Base-by-base conservation (phyloP, 1,140 invertebrate species). In the Hermetia illucens region DNA sequence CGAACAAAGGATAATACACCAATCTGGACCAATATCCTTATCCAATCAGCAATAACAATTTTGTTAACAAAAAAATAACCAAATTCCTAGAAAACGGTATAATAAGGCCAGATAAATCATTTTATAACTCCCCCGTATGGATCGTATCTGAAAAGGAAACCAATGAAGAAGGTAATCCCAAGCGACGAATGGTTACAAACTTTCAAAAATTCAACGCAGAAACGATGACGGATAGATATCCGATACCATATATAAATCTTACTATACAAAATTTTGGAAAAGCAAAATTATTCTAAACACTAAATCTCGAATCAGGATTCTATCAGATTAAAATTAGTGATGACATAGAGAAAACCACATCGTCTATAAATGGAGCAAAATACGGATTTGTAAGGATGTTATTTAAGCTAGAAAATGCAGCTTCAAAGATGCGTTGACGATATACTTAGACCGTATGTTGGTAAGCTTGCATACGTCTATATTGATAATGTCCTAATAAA, bases 91-190 rank as follows among this genome's bases (percentile, higher is more conserved):
- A 34, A 17, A 27, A 16, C 9, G n/a, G n/a, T n/a, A n/a, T n/a
- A n/a, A n/a, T n/a, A n/a, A n/a, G n/a, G 13, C 16, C n/a, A 15
- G 39, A 34, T 16, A 34, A 34, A 18, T 32, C 20, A 12, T 27
- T 27, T 3, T 44, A 41, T 13, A 41, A 42, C 21, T 30, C 25
- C 13, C 36, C 37, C 8, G 21, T 39, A 15, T 37, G 40, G 38
- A 34, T n/a, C n/a, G n/a, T 40, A 10, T 21, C 44, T 6, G 40
- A 43, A 36, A 34, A 39, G 27, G 37, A 30, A 8, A 9, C 22
- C 12, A 24, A 39, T 32, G 10, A 18, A 13, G n/a, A 39, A 4
- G 37, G 25, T 21, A 39, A 16, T n/a, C 37, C 29, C 12, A 39
- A 39, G 22, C 17, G 29, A 39, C 12, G 27, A 32, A 15, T 39